A percentile compares a stretch with the other conserved stretches of the same genome.
Evolutionary conservation across 2,113 vertebrate genomes (phyloP).

Genomic region (western clawed frog (Xenopus tropicalis)): DNA sequence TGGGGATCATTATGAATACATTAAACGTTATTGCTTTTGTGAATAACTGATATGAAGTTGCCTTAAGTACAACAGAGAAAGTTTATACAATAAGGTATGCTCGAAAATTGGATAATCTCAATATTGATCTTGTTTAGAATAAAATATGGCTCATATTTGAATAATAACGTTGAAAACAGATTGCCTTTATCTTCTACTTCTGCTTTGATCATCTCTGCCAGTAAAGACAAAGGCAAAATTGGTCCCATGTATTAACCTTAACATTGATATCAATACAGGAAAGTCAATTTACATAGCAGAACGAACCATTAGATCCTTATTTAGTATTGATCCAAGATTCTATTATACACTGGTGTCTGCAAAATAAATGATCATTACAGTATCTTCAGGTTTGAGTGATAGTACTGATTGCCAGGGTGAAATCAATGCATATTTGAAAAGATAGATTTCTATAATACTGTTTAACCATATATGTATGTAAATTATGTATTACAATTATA

Average conservation of each 20-base stretch:
- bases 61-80: conserved; percentile 48
- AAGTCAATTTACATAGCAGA: conserved; percentile 32
- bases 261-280: conserved; percentile 33
- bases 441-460: too few relatives aligned
- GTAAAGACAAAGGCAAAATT: conserved; percentile 26
- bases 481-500: too few relatives aligned
- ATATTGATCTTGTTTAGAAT: conserved; percentile 52
- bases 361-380: conserved; percentile 8
- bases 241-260: conserved; percentile 31
- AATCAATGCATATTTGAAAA: background rate
- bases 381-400: background rate
- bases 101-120: conserved; percentile 49
- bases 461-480: too few relatives aligned
- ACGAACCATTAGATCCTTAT: conserved; percentile 10
- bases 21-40: conserved; percentile 47
- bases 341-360: conserved; percentile 6
- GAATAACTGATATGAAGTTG: conserved; percentile 56
- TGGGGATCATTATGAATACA: conserved; percentile 51
- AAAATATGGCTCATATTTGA: conserved; percentile 44
- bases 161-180: conserved; percentile 39
- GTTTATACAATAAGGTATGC: conserved; percentile 59
- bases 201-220: background rate
- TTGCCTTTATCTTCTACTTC: conserved; percentile 37
- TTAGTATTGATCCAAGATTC: conserved; percentile 30
- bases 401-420: conserved; percentile 3